Conservation (phyloP, 1,140 invertebrate genomes). For the Drosophila persimilis region DNA sequence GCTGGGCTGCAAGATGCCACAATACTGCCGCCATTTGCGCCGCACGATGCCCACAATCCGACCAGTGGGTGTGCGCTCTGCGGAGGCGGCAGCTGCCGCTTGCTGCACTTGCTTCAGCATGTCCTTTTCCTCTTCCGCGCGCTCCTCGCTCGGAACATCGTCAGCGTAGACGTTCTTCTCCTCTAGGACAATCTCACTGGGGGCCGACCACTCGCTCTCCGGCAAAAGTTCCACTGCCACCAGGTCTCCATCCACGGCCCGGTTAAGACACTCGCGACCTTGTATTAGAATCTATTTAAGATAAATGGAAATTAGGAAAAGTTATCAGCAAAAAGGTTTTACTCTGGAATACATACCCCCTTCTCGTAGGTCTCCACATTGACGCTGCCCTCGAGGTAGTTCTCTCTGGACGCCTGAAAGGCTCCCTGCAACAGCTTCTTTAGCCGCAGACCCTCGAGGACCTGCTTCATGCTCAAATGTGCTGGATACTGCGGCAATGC, state of each 20-base stretch:
- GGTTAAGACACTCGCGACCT: slow-evolving; percentile 94
- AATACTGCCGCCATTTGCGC: slow-evolving; percentile 98
- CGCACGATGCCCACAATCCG: slow-evolving; percentile 97
- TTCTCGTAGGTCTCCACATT: slow-evolving; percentile 91
- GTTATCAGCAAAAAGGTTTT: background rate
- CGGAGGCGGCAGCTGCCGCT: slow-evolving; percentile 83
- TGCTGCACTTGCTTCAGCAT: slow-evolving; percentile 62
- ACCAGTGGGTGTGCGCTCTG: slow-evolving; percentile 88
- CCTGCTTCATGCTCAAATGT: slow-evolving; percentile 90
- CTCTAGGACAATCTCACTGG: slow-evolving; percentile 92
- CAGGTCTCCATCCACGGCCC: slow-evolving; percentile 97
- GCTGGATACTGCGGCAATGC: slow-evolving; percentile 91
- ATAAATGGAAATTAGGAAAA: background rate
- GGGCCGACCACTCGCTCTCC: slow-evolving; percentile 94
- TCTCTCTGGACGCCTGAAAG: slow-evolving; percentile 93
- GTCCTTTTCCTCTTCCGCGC: slow-evolving; percentile 59
- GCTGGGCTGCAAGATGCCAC: slow-evolving; percentile 95
- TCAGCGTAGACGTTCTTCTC: slow-evolving; percentile 90
- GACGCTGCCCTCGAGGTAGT: slow-evolving; percentile 97
- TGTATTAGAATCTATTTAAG: slow-evolving; percentile 91
- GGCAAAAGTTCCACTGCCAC: slow-evolving; percentile 96
- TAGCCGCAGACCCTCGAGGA: slow-evolving; percentile 91
- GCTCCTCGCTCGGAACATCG: slow-evolving; percentile 86
- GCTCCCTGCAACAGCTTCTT: slow-evolving; percentile 92
- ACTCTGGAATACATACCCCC: slow-evolving; percentile 84